Evolutionary conservation across 1,140 invertebrate species (phyloP), one percentile per base, ranked within the genome.

Genomic region (Ditylenchus dipsaci): DNA sequence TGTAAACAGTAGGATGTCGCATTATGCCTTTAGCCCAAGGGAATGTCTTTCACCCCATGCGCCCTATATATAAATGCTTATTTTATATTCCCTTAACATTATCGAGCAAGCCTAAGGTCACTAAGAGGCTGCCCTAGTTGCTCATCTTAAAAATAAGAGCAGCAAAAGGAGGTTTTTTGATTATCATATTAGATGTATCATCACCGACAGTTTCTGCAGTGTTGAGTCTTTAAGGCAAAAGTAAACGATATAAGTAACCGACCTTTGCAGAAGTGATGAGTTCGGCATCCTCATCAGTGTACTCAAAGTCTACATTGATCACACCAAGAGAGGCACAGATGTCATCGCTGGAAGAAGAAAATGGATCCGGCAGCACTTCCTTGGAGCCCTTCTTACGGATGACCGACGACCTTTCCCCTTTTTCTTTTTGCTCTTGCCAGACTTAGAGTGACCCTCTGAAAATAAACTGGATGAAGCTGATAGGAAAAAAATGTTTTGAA

Each of bases 201-300:
- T 30, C 27, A 61, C 17, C 59, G 27, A 61, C 59, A 61, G 3
- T 61, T 61, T 45, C 17, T 61, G n/a, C 3, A 61, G 1, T 27
- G n/a, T 7, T 38, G 47, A 45, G 11, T 30, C 8, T 61, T 19
- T 29, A 7, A 23, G 59, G 59, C 59, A 45, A 57, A 57, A 30
- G 15, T 21, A 33, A 33, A 23, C 0, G 66, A 9, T 21, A 33
- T 17, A 68, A 70, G 29, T 3, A 61, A 61, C n/a, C 23, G 26
- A 72, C 71, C 43, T 74, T 74, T 13, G 29, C 75, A 21, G 72
- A 75, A n/a, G 72, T 79, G 30, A 74, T 74, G 23, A 45, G 47
- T 26, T 71, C 68, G 38, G 63, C 74, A 27, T 76, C 72, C 19
- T 74, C 67, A 1, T 78, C 72, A n/a, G 29, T 65, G 67, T 74